Base-by-base conservation (phyloP, 2,888 invertebrate genomes). In the Nephrotoma flavescens region DNA sequence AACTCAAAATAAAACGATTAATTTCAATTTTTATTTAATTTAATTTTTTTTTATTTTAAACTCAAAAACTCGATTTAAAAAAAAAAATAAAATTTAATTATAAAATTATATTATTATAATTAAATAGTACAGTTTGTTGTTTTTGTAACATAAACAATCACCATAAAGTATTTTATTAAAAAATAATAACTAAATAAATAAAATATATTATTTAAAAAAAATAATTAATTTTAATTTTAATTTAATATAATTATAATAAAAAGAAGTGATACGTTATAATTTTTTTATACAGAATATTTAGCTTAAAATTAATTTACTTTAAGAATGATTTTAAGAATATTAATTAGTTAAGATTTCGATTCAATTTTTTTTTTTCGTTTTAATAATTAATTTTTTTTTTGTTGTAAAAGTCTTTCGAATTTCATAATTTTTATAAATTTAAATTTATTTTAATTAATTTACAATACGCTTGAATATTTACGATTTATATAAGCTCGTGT, bases 401-500 rank as follows among this genome's bases (percentile, higher is more conserved):
- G n/a, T n/a, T 52, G 71, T 71, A 31, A 71, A 71, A 71, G 71
- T 71, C 31, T 71, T 71, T 71, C 71, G 31, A 71, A 71, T 71
- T 71, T 71, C 71, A 71, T 71, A 31, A 71, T 71, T 71, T 83
- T 83, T 11, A 12, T 47, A 47, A 12, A 12, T 7, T 41, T 83
- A 11, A n/a, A 41, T 42, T 45, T 45, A 9, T 87, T 87, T 57
- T 57, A 57, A 15, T 71, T 71, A 71, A 71, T 88, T 91, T 91
- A 92, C 88, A 92, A 91, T 87, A 92, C 91, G 89, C 89, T 90
- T 31, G 94, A 94, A 93, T 95, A 96, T 93, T 95, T 95, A 92
- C 94, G 94, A 91, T 95, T 94, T 91, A 95, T 95, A 89, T 95
- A 94, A 89, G 95, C 95, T 91, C 95, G 95, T 90, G 94, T 94